Base-by-base conservation (phyloP, 2,888 invertebrate genomes). In the Thera obeliscata region DNA sequence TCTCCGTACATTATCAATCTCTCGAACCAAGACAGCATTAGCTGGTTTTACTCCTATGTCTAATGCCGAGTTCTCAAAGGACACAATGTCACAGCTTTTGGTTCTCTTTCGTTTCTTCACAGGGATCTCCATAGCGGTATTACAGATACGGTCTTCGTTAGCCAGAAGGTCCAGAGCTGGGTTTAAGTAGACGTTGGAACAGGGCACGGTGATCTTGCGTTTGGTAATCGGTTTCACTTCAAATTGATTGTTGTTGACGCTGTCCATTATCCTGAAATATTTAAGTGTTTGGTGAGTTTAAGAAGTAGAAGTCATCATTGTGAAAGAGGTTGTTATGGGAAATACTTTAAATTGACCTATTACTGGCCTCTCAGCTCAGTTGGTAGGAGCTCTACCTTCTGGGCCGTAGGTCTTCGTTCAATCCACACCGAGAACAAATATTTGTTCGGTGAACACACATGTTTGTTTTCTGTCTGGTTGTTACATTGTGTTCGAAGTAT, bases 131-230 rank as follows among this genome's bases (percentile, higher is more conserved):
- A 94, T 93, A 5, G 87, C 90, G 0, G 87, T 94, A 79, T 94
- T 94, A 73, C 93, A 92, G 84, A 94, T 94, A 3, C 85, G 87
- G 67, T 94, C 94, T 11, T 94, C 94, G 67, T 92, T 94, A 3
- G 83, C 91, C 0, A 94, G 83, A 0, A 94, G 78, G 66, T 94
- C 94, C 1, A 94, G 69, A 0, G 89, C 94, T 4, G 94, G 94
- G 72, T 94, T 94, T 8, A 91, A 78, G 72, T 93, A 94, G 0
- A 83, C 89, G 71, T 91, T 94, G 0, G 87, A 79, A 48, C 87
- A 84, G 0, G 87, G 87, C 3, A 85, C 77, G 4, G 81, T 78
- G 46, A 91, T 86, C 73, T 94, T 94, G n/a, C 94, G 80, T 76
- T 94, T 93, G 55, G 79, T 86, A 69, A 77, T 78, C 5, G 88